Evolutionary conservation across 2,797 vertebrate species (phyloP), one percentile per base, ranked within the genome.

Genomic region (Pygocentrus nattereri): DNA sequence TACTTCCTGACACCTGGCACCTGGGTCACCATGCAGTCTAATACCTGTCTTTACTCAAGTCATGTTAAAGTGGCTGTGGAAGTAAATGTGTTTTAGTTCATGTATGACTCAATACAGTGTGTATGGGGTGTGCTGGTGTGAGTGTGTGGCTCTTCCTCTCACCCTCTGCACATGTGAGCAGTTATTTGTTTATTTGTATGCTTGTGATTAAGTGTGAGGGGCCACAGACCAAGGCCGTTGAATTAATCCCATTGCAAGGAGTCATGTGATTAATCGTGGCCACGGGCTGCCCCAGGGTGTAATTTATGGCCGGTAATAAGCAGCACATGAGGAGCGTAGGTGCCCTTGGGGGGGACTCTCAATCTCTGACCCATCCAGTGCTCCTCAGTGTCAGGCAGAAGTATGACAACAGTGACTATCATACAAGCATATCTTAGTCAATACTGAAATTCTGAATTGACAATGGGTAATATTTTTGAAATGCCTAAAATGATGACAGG

Each of bases 201-300:
- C 7, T 5, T 0, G 23, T 75, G 82, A 79, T 78, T 78, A 74
- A 78, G 50, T 38, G 16, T 44, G 61, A 25, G 52, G 47, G 82
- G 38, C 69, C 78, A 67, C 52, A 68, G 79, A 77, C 84, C 83
- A 85, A 81, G 81, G 79, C 83, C 76, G 61, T 49, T 12, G 74
- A 77, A 81, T 85, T 79, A 84, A 86, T 88, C 72, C 84, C 54
- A 31, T 61, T 12, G 25, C 56, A n/a, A 56, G 50, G 21, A 62
- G 83, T 82, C 81, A 79, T 80, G 76, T 88, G 84, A 90, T 87
- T 82, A 83, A 88, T 81, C 78, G 31, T 30, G 78, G 68, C 72
- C 27, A 31, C 27, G 21, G 54, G 68, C 67, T 59, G 15, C 56
- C 64, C 72, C 49, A 69, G 73, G 76, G 67, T 72, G 68, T 82